Evolutionary conservation across 2,797 vertebrate genomes (phyloP).

Genomic region (Diplodus puntazzo): DNA sequence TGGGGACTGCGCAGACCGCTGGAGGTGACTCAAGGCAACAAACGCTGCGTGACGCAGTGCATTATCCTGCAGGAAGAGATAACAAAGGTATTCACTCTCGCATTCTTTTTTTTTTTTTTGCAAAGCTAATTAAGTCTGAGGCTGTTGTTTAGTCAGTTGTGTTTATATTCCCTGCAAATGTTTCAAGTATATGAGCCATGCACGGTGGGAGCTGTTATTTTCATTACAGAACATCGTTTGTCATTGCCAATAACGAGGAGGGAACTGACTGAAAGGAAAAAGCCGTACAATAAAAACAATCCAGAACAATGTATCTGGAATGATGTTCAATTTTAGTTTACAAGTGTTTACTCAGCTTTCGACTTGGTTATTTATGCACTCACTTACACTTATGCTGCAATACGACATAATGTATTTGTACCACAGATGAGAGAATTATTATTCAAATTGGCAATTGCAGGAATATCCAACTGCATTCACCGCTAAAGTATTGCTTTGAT

Average conservation of each 20-base stretch:
- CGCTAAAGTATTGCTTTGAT: background rate
- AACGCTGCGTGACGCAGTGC: background rate
- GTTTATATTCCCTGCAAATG: constrained; percentile 1
- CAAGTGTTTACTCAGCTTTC: background rate
- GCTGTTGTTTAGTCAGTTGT: background rate
- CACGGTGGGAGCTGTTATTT: background rate
- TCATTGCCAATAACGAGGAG: background rate
- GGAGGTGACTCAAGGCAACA: constrained; percentile 1
- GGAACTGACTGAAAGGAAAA: background rate
- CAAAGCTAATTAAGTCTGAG: constrained; percentile 19
- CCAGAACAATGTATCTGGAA: background rate
- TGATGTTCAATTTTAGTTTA: background rate
- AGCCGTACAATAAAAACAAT: background rate
- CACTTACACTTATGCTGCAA: background rate
- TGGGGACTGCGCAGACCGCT: background rate
- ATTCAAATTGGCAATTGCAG: background rate
- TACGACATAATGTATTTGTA: no score
- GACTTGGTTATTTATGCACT: background rate
- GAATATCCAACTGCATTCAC: background rate
- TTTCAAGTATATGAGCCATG: constrained; percentile 17
- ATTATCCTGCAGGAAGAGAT: constrained; percentile 25
- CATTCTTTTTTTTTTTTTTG: constrained; percentile 1
- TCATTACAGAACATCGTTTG: background rate
- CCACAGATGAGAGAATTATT: background rate
- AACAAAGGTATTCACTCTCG: background rate